phyloP scores from a whole-genome alignment of 2,797 vertebrate genomes.

The Erethizon dorsatum region DNA sequence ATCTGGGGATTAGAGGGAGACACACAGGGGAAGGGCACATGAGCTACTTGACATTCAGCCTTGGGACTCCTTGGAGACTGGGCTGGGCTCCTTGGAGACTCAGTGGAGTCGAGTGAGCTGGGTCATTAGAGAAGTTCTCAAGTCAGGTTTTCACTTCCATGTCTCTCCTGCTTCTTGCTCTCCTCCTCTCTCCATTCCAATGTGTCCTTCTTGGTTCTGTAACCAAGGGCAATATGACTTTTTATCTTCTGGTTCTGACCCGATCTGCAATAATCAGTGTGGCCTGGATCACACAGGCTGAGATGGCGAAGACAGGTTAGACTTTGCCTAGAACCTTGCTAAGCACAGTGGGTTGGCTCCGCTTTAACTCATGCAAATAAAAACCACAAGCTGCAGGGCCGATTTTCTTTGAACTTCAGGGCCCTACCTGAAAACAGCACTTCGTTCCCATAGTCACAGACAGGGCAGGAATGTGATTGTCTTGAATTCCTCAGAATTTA shows the following conservation, averaged over 20 bases:
- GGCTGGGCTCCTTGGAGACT: rapidly evolving
- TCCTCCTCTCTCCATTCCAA: neutral
- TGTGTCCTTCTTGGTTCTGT: neutral
- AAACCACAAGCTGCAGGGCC: neutral
- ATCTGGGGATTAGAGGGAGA: conserved; percentile 58
- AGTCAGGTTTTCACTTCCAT: neutral
- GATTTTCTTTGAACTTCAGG: conserved; percentile 62
- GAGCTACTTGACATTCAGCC: neutral
- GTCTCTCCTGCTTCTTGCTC: neutral
- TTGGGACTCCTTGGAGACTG: neutral
- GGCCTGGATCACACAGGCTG: too few species aligned
- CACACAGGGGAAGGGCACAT: neutral
- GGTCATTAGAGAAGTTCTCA: neutral
- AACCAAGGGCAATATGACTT: neutral
- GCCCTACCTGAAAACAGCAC: conserved; percentile 41
- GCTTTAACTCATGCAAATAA: conserved; percentile 39
- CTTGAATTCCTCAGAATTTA: conserved; percentile 77
- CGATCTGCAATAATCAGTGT: neutral
- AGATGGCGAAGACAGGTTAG: neutral
- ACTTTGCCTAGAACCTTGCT: conserved; percentile 6
- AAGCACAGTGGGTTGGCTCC: neutral
- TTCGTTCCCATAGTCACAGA: conserved; percentile 62
- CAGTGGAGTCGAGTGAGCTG: neutral
- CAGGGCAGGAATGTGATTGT: conserved; percentile 68
- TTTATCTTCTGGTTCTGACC: neutral